Base-by-base conservation (phyloP, 2,113 vertebrate species). In the Paraplagusia blochii region DNA sequence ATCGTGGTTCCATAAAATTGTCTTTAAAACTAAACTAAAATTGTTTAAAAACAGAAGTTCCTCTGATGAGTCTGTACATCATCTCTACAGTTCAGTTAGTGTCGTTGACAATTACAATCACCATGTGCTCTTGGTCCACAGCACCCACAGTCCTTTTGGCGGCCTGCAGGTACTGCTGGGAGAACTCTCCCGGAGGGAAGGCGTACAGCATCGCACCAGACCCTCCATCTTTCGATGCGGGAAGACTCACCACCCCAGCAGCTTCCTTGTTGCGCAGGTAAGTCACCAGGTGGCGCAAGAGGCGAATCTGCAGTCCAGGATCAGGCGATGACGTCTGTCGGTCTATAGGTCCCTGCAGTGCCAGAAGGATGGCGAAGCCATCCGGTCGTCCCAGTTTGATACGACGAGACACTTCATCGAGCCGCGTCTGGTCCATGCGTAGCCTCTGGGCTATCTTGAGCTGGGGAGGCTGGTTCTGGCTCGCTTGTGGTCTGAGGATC, bases 211-310 rank as follows among this genome's bases (percentile, higher is more conserved):
- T 98, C 61, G 95, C 97, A 0, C 94, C 93, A 53, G 85, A 74
- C 60, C 94, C 92, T 14, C 91, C 92, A 73, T 95, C 94, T 75
- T 95, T 95, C 0, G 91, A 88, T 17, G 93, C 90, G 0, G 95
- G 95, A 68, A 99, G 89, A 80, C 96, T 95, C 70, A 99, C 97
- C 8, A 99, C 96, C 2, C 97, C 97, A 0, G 97, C 97, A 0
- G 97, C 96, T 88, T 99, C 96, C 80, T 99, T 99, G 92, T 97
- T 98, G 79, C 97, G 93, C 88, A 99, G 93, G 91, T 99, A 99
- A 45, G 96, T 97, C 76, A 99, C 97, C 81, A 99, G 90, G 87
- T 99, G 98, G 74, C 96, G 94, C 49, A 99, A 94, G 87, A 98
- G 87, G 67, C 97, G 91, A 44, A 93, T 90, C 91, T 99, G 96